Evolutionary conservation across 1,140 invertebrate species (phyloP).

Genomic region (Heliconius himera): DNA sequence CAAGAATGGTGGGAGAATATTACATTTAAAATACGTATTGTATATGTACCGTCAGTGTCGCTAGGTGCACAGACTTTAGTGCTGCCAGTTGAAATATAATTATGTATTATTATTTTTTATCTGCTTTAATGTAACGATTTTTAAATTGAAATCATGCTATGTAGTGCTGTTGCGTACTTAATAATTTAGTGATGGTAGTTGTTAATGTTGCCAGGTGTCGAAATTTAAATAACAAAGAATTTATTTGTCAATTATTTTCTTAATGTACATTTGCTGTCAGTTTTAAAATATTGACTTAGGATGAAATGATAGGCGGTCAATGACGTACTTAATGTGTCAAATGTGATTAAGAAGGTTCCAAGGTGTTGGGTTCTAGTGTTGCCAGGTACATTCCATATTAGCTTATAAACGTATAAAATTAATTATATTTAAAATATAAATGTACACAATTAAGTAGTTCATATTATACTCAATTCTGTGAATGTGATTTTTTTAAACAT

Average conservation of each 20-base stretch:
- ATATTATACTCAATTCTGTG: neutral
- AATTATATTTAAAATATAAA: neutral
- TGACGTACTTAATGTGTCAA: constrained; percentile 14
- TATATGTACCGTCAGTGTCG: constrained; percentile 68
- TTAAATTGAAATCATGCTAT: neutral
- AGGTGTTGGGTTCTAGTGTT: neutral
- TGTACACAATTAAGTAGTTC: neutral
- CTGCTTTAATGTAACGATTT: neutral
- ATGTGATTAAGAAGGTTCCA: constrained; percentile 3
- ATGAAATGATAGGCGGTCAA: neutral
- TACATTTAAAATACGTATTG: constrained; percentile 76
- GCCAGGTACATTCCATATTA: constrained; percentile 6
- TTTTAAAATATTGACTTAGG: neutral
- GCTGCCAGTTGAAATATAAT: neutral
- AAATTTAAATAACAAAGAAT: neutral
- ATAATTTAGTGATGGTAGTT: neutral
- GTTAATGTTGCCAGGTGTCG: too few relatives aligned
- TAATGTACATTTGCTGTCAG: neutral
- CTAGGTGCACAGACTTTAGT: neutral
- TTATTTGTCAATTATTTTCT: constrained; percentile 1
- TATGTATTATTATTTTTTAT: neutral
- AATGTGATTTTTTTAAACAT: neutral
- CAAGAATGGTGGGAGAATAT: constrained; percentile 75
- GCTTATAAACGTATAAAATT: neutral
- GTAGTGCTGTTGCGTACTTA: neutral